Base-by-base conservation (phyloP, 1,140 invertebrate species). In the Coenobita brevimanus region DNA sequence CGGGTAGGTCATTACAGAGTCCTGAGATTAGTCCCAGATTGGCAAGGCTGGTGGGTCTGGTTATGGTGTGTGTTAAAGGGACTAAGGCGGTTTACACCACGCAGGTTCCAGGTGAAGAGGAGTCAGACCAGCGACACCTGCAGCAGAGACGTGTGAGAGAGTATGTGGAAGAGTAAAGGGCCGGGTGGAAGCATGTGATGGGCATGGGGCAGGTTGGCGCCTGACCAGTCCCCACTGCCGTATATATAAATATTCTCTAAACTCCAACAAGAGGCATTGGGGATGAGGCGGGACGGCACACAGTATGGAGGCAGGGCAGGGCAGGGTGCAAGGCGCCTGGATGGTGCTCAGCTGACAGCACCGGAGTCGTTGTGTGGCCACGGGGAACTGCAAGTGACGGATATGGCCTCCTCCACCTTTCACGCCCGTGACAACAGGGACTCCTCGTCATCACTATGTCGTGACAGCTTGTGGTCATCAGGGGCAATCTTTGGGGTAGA, bases 201-300 rank as follows among this genome's bases (percentile, higher is more conserved):
- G 27, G 43, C 64, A 41, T 21, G 75, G 38, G 17, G 3, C 8
- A 27, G 85, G 76, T 46, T 64, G 67, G 64, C 60, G 17, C 67
- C 78, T 17, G 30, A 76, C 67, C 13, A 64, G 50, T 87, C 41
- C 78, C 41, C 60, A 62, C 57, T 64, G 78, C 85, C 85, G n/a
- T 3, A 81, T 87, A 87, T 87, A 87, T 87, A 87, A 81, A 81
- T 83, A 80, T 73, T 87, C 76, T 81, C 17, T 80, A 50, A 87
- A 87, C 85, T 87, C 85, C 85, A 87, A 87, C 85, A 87, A 87
- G 85, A 36, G 76, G 85, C 76, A 64, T 43, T 76, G 73, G 41
- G 85, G 41, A 67, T 64, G 21, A 76, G 76, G 30, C 76, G 46
- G 46, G n/a, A 64, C 54, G 85, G 62, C 85, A 81, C 78, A 71